phyloP scores from a whole-genome alignment of 2,797 vertebrate genomes.

The Anabacerthia variegaticeps region DNA sequence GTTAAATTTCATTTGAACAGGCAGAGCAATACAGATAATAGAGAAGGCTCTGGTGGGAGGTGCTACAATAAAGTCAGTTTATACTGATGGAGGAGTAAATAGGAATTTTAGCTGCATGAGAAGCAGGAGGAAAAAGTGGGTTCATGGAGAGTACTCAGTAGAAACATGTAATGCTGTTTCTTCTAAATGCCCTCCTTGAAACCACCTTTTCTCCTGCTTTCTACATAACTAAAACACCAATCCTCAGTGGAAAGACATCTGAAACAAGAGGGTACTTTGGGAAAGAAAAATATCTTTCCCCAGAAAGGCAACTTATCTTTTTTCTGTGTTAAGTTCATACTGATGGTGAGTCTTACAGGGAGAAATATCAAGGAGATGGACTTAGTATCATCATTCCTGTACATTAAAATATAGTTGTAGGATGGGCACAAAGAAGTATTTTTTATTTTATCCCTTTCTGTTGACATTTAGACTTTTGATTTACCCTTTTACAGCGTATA shows the following conservation, averaged over 20 bases:
- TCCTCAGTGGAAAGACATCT: background rate
- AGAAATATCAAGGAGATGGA: background rate
- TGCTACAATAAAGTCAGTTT: background rate
- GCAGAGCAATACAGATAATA: background rate
- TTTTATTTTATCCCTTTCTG: background rate
- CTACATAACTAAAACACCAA: background rate
- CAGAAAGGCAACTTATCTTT: background rate
- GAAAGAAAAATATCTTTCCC: background rate
- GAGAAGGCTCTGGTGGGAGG: background rate
- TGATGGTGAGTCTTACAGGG: rapidly evolving
- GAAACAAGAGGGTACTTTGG: background rate
- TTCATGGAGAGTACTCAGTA: background rate
- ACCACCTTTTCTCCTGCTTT: background rate
- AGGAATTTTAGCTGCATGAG: background rate
- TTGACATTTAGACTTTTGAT: background rate
- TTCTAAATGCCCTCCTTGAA: background rate
- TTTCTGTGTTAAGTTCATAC: background rate
- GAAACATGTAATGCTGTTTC: background rate
- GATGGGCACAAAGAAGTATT: background rate
- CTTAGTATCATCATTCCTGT: background rate
- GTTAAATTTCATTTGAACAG: background rate
- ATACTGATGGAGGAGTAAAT: background rate
- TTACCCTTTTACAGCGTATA: background rate
- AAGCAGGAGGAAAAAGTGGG: background rate
- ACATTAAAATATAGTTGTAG: background rate